Percentiles rank a stretch among this genome's conserved stretches.
Conservation (phyloP, 2,888 invertebrate genomes). For the Archaeoteleia sp. region DNA sequence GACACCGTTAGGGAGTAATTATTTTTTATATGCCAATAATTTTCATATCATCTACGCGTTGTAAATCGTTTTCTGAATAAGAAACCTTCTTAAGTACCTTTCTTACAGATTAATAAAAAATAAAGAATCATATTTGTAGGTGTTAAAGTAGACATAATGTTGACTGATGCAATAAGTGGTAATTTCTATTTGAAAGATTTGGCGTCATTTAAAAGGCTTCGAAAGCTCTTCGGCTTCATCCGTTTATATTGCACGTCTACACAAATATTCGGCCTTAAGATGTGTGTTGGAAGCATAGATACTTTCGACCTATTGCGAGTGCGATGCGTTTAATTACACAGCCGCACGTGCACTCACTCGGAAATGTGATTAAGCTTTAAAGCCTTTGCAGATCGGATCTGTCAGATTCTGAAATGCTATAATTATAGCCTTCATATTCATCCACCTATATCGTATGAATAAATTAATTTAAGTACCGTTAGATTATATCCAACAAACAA, state of each 20-base stretch:
- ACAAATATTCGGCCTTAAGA: conserved; percentile 4
- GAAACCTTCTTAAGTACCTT: too few relatives aligned
- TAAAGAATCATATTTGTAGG: background rate
- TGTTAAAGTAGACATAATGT: background rate
- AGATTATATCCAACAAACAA: conserved; percentile 1
- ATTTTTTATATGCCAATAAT: too few relatives aligned
- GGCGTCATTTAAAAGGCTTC: conserved; percentile 9
- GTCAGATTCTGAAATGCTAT: conserved; percentile 19
- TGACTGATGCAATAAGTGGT: background rate
- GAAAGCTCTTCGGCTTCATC: conserved; percentile 12
- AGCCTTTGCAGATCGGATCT: conserved; percentile 22
- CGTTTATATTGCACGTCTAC: conserved; percentile 1
- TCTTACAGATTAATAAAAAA: too few relatives aligned
- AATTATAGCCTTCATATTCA: conserved; percentile 16
- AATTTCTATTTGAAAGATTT: background rate
- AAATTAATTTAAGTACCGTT: conserved; percentile 7
- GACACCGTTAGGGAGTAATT: too few relatives aligned
- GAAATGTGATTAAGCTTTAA: conserved; percentile 33
- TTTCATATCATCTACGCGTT: too few relatives aligned
- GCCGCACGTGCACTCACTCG: conserved; percentile 26
- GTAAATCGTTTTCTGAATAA: too few relatives aligned
- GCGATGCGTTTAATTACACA: conserved; percentile 26
- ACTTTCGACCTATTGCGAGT: background rate
- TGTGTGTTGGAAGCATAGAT: conserved; percentile 1
- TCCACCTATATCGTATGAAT: background rate